phyloP scores from a whole-genome alignment of 2,113 vertebrate genomes.

The Epinephelus lanceolatus region DNA sequence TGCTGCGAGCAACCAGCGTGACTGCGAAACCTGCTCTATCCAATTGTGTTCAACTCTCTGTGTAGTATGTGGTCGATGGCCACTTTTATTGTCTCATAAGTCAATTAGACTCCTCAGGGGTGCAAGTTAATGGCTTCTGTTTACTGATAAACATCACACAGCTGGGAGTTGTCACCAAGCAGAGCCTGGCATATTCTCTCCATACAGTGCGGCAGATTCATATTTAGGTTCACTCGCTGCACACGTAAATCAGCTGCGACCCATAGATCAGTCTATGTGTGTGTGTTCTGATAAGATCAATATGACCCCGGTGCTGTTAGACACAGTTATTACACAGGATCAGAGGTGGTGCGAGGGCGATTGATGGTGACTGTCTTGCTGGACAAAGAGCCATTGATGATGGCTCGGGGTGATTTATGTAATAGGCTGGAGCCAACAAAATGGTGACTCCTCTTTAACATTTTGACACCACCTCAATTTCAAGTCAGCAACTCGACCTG shows the following conservation, averaged over 20 bases:
- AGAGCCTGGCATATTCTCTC: constrained; percentile 20
- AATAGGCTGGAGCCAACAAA: not conserved
- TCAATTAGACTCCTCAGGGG: constrained; percentile 72
- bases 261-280: not conserved
- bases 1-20: constrained; percentile 51
- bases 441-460: not conserved
- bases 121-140: constrained; percentile 67
- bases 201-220: constrained; percentile 40
- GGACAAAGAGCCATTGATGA: constrained; percentile 1
- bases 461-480: not conserved
- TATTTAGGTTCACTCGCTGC: constrained; percentile 16
- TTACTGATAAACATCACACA: constrained; percentile 73
- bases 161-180: constrained; percentile 56
- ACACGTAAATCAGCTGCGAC: constrained; percentile 21
- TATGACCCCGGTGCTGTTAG: not conserved
- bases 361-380: constrained; percentile 3
- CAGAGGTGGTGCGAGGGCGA: constrained; percentile 13
- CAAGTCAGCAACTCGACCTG: not conserved
- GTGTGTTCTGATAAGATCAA: constrained; percentile 17
- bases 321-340: constrained; percentile 35
- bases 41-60: constrained; percentile 33
- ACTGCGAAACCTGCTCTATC: constrained; percentile 45
- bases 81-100: constrained; percentile 79
- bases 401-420: constrained; percentile 6
- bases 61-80: constrained; percentile 61